A percentile compares a stretch with the other conserved stretches of the same genome.
Conservation (phyloP, 1,140 invertebrate genomes). For the Bombus haemorrhoidalis region DNA sequence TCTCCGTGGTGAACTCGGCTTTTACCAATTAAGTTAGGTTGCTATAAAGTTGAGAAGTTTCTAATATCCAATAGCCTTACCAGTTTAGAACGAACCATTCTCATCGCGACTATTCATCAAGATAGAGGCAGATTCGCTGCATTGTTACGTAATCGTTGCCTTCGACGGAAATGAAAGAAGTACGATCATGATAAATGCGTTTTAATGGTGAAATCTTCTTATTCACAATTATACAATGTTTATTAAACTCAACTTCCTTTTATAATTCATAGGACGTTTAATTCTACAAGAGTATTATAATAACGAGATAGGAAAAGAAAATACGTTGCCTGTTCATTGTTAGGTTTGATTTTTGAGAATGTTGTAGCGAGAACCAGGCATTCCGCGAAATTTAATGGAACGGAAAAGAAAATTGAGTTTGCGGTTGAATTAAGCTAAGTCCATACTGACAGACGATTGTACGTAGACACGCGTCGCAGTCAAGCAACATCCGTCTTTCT, state of each 20-base stretch:
- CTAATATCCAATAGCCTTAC: not conserved
- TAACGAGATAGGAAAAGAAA: not conserved
- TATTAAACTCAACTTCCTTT: not conserved
- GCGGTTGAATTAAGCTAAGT: not conserved
- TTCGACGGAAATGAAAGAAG: not conserved
- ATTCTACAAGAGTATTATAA: not conserved
- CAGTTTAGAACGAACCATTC: not conserved
- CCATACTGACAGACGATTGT: too few relatives aligned
- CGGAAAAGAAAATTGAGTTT: not conserved
- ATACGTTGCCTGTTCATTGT: too few relatives aligned
- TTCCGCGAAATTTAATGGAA: not conserved
- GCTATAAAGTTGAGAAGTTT: not conserved
- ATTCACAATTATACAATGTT: not conserved
- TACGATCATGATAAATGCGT: not conserved
- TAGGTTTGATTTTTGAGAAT: too few relatives aligned
- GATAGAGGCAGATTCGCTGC: not conserved
- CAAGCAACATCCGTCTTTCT: too few relatives aligned
- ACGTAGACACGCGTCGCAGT: too few relatives aligned
- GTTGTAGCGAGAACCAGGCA: not conserved
- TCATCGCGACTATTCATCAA: not conserved
- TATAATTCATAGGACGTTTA: too few relatives aligned
- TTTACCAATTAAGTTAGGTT: slow-evolving; percentile 16
- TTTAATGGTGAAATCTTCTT: not conserved
- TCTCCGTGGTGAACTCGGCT: not conserved
- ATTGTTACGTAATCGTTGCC: not conserved